phyloP scores from a whole-genome alignment of 2,797 vertebrate genomes.

The Knipowitschia caucasica region DNA sequence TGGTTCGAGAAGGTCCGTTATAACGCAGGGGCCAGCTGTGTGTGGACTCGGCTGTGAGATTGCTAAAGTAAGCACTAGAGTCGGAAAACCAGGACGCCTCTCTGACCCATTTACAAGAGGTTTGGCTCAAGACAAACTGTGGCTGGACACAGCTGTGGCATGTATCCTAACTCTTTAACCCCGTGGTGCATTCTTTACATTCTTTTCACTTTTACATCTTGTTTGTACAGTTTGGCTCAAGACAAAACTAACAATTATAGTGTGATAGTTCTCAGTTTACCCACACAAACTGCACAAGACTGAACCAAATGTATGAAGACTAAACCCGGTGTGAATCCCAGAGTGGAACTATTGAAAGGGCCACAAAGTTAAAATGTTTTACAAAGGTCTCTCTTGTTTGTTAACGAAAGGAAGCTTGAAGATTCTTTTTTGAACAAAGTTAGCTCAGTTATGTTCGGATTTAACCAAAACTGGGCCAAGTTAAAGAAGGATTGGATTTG shows the following conservation, averaged over 20 bases:
- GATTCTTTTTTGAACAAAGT: no score
- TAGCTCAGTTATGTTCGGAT: no score
- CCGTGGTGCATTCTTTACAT: constrained; percentile 10
- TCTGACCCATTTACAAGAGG: constrained; percentile 67
- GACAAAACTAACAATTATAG: not conserved
- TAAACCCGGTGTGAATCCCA: not conserved
- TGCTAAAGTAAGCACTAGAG: constrained; percentile 13
- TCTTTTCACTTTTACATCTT: not conserved
- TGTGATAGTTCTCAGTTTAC: not conserved
- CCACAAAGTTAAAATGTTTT: no score
- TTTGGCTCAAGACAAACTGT: constrained; percentile 63
- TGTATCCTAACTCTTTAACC: constrained; percentile 43
- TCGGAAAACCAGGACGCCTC: constrained; percentile 37
- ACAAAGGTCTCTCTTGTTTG: no score
- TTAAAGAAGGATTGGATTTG: no score
- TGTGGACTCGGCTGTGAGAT: no score
- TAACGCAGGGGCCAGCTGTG: constrained; percentile 20
- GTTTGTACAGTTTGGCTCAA: not conserved
- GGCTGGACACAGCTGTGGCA: constrained; percentile 59
- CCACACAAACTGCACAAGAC: not conserved
- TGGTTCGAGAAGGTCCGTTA: constrained; percentile 13
- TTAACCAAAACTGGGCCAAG: no score
- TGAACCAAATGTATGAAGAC: not conserved
- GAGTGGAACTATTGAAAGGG: not conserved
- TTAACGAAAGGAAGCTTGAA: no score